phyloP scores from a whole-genome alignment of 2,888 invertebrate genomes.

The Mactromeris polynyma region DNA sequence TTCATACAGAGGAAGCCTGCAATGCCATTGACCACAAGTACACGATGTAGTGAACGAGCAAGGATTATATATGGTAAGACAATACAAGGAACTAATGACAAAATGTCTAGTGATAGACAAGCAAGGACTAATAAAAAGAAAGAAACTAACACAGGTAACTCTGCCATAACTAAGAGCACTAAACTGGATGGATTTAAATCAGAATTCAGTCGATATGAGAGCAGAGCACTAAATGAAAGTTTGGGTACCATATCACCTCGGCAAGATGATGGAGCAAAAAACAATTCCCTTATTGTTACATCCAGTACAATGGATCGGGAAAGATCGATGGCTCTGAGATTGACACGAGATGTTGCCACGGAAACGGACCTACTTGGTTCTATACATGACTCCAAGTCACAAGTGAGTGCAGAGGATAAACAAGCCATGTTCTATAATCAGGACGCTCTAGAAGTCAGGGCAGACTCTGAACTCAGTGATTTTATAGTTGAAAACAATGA shows the following conservation, averaged over 20 bases:
- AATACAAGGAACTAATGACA: slow-evolving; percentile 17
- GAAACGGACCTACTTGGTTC: slow-evolving; percentile 61
- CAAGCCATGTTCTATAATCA: neutral
- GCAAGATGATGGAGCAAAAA: slow-evolving; percentile 29
- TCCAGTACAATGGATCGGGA: neutral
- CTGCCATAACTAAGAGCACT: slow-evolving; percentile 43
- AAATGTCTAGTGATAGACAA: neutral
- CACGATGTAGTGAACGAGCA: slow-evolving; percentile 61
- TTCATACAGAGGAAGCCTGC: slow-evolving; percentile 43
- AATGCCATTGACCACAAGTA: slow-evolving; percentile 22
- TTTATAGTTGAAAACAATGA: slow-evolving; percentile 68
- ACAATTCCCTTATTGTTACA: slow-evolving; percentile 1
- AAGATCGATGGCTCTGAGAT: neutral
- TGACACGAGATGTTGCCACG: slow-evolving; percentile 52
- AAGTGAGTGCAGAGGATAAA: neutral
- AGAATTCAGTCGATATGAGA: slow-evolving; percentile 53
- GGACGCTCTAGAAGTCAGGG: neutral
- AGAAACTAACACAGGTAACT: slow-evolving; percentile 42
- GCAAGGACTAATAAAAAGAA: slow-evolving; percentile 13
- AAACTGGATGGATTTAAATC: slow-evolving; percentile 41
- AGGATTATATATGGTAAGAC: slow-evolving; percentile 67
- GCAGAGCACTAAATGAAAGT: slow-evolving; percentile 51
- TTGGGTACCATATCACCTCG: slow-evolving; percentile 31
- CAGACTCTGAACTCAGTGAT: slow-evolving; percentile 51
- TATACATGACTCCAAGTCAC: neutral